These are phyloP conservation scores for Rhabdomys pumilio DNA, from an alignment of 2,797 vertebrate species.

Conservation along the genomic window DNA sequence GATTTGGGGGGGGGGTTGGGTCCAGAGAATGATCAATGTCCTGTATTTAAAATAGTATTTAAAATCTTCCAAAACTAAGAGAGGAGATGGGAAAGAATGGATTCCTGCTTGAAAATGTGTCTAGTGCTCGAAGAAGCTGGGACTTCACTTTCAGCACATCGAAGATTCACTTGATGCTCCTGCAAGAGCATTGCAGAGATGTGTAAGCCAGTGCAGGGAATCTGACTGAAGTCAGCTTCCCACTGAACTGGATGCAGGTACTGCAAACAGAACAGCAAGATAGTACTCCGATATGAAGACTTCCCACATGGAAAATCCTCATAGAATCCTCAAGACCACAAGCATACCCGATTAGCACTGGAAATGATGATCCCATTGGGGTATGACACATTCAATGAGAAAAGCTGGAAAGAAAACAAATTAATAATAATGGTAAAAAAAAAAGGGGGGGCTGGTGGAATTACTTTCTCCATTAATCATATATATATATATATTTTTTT, in stretches of 20 bases:
- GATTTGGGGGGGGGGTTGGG: not conserved
- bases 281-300: not conserved
- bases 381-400: not conserved
- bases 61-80: not conserved
- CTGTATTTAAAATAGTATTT: not conserved
- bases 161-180: not conserved
- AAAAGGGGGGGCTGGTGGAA: not conserved
- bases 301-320: constrained; percentile 49
- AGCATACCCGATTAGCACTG: constrained; percentile 34
- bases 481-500: not conserved
- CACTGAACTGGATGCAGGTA: not conserved
- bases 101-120: not conserved
- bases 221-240: constrained; percentile 4
- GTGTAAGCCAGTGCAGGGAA: not conserved
- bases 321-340: constrained; percentile 34
- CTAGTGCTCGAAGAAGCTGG: not conserved
- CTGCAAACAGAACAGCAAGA: constrained; percentile 19
- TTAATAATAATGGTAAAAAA: not conserved
- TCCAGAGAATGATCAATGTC: not conserved
- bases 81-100: not conserved
- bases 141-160: constrained; percentile 12
- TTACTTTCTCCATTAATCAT: constrained; percentile 11
- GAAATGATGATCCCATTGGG: not conserved
- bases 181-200: not conserved
- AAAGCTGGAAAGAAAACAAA: constrained; percentile 23